Evolutionary conservation across 1,140 invertebrate species (phyloP), one percentile per base, ranked within the genome.

Genomic region (Platorchestia sp.): DNA sequence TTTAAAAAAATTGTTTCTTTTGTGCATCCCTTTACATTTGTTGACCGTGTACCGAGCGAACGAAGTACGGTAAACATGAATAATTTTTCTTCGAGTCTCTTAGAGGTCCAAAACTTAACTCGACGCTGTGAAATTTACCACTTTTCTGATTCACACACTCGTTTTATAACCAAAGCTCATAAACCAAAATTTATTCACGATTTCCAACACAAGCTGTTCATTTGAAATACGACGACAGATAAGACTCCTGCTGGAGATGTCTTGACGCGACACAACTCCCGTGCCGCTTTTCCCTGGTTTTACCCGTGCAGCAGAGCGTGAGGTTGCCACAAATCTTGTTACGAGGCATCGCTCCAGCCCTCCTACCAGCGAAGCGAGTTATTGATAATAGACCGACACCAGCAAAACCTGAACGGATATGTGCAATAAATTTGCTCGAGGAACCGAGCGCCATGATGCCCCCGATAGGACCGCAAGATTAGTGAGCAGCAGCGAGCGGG

Each of bases 311-410:
- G 59, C 27, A 75, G 59, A 36, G 59, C 10, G 59, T 36, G 59
- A 22, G 59, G 59, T 10, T 75, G 14, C 36, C 59, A 75, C 59
- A 75, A 75, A 75, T 75, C 59, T 75, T 75, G 59, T 75, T 75
- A 75, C 1, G 59, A 75, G 36, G 59, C 59, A 75, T 36, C 59
- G 59, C 27, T 10, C 59, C 59, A 14, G 59, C 27, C 59, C 59
- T 36, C 59, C 27, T 36, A 3, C 59, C 59, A 75, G 6, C 59
- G 59, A 75, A 75, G 59, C 59, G 14, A 75, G 59, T 75, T 75
- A 75, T 75, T 75, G 59, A 75, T 75, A 75, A 75, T 75, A 75
- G 59, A 75, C 59, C 36, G 59, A 75, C 59, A 75, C 59, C 59
- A 75, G 59, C 59, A 75, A 75, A 75, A 36, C 59, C 59, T 75